A percentile compares a stretch with the other conserved stretches of the same genome.
Evolutionary conservation across 2,797 vertebrate species (phyloP).

Genomic region (Melanotaenia maccullochi): DNA sequence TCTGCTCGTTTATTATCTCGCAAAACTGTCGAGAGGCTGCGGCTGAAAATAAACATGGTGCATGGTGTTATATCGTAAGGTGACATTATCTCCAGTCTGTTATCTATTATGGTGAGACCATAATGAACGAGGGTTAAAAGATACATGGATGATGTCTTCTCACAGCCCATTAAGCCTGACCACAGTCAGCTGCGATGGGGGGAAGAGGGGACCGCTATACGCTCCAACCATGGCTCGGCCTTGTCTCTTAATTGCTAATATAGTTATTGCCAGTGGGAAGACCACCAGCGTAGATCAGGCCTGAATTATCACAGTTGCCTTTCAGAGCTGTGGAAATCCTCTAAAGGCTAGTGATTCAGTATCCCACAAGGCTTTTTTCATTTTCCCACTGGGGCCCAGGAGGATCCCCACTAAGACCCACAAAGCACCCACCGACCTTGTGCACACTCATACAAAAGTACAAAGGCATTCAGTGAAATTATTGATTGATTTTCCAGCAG

Average conservation of each 20-base stretch:
- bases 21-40: conserved; percentile 38
- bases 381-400: conserved; percentile 61
- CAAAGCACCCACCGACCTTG: conserved; percentile 34
- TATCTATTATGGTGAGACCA: conserved; percentile 68
- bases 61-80: conserved; percentile 30
- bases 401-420: conserved; percentile 60
- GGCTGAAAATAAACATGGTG: conserved; percentile 66
- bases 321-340: conserved; percentile 78
- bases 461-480: conserved; percentile 3
- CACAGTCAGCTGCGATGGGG: conserved; percentile 11
- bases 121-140: conserved; percentile 59
- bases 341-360: conserved; percentile 64
- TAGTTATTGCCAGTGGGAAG: conserved; percentile 73
- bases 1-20: conserved; percentile 62
- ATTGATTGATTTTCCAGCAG: conserved; percentile 8
- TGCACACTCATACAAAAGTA: conserved; percentile 5
- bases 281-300: conserved; percentile 64
- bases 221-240: conserved; percentile 26
- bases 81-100: conserved; percentile 65
- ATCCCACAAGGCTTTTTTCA: conserved; percentile 75
- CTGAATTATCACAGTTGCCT: conserved; percentile 77
- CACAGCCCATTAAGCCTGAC: conserved; percentile 60
- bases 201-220: conserved; percentile 27
- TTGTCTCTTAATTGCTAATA: conserved; percentile 75
- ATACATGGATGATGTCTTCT: conserved; percentile 63